Percentiles rank a stretch among this genome's conserved stretches.
Evolutionary conservation across 2,113 vertebrate species (phyloP).

Genomic region (Pheucticus melanocephalus): DNA sequence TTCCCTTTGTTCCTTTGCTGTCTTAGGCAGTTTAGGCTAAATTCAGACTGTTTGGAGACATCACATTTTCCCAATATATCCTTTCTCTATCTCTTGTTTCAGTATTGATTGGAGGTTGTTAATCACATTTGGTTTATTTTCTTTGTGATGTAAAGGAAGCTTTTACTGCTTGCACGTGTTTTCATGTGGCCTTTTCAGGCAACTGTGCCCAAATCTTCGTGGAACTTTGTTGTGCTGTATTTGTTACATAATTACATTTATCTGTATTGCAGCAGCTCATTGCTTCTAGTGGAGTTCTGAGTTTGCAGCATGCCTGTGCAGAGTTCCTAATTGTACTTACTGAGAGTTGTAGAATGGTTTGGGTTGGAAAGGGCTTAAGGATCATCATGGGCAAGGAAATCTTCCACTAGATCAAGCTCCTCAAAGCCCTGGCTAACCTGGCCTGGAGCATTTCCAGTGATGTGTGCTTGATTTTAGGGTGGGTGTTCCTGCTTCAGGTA

Average conservation of each 20-base stretch:
- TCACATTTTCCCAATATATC: not conserved
- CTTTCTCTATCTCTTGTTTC: not conserved
- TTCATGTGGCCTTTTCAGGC: not conserved
- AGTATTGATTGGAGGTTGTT: not conserved
- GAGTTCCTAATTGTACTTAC: not conserved
- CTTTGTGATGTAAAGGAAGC: not conserved
- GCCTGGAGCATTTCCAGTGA: not conserved
- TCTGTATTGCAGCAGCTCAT: not conserved
- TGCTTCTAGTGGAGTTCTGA: not conserved
- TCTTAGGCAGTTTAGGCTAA: not conserved
- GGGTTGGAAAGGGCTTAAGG: not conserved
- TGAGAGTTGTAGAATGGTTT: not conserved
- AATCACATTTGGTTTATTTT: not conserved
- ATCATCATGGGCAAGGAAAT: fast-evolving
- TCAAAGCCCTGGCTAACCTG: fast-evolving
- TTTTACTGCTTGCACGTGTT: not conserved
- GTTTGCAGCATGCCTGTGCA: not conserved
- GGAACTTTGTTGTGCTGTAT: not conserved
- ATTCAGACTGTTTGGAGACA: not conserved
- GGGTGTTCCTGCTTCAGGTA: not conserved
- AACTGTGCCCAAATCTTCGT: not conserved
- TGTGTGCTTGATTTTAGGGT: not conserved
- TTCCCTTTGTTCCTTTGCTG: not conserved
- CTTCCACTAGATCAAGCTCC: not conserved
- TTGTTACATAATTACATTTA: not conserved